A percentile compares a stretch with the other conserved stretches of the same genome.
These are phyloP conservation scores for Salvator merianae DNA, from an alignment of 2,113 vertebrate species.

Conservation along the genomic window DNA sequence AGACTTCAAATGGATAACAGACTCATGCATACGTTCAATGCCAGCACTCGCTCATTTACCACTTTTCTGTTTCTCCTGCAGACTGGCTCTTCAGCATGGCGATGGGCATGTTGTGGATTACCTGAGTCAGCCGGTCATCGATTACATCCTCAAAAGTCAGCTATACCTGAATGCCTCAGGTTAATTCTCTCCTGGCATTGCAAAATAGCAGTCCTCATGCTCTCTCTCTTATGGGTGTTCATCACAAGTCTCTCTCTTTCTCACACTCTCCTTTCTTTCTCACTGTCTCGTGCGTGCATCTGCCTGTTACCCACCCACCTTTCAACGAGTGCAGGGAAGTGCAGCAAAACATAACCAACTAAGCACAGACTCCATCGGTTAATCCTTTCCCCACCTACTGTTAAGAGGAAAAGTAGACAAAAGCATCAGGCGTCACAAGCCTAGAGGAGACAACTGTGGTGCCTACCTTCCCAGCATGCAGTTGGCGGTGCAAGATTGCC, in stretches of 20 bases:
- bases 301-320: slow-evolving; percentile 40
- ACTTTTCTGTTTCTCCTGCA: slow-evolving; percentile 43
- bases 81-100: slow-evolving; percentile 96
- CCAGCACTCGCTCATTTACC: slow-evolving; percentile 9
- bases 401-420: slow-evolving; percentile 15
- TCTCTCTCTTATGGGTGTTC: slow-evolving; percentile 58
- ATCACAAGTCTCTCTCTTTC: slow-evolving; percentile 50
- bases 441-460: slow-evolving; percentile 46
- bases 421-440: slow-evolving; percentile 18
- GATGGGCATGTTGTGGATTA: slow-evolving; percentile 97
- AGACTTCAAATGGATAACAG: background rate
- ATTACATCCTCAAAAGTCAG: slow-evolving; percentile 98
- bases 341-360: background rate
- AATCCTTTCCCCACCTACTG: slow-evolving; percentile 39
- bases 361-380: slow-evolving; percentile 4
- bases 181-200: slow-evolving; percentile 66
- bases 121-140: slow-evolving; percentile 94
- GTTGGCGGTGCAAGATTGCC: slow-evolving; percentile 64
- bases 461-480: slow-evolving; percentile 63
- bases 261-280: slow-evolving; percentile 68
- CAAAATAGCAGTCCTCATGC: slow-evolving; percentile 32
- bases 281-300: slow-evolving; percentile 51
- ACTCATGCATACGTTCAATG: too few relatives aligned
- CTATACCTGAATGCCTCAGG: slow-evolving; percentile 97
- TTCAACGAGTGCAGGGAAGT: slow-evolving; percentile 53